phyloP scores from a whole-genome alignment of 2,113 vertebrate species.

The Cynocephalus volans region DNA sequence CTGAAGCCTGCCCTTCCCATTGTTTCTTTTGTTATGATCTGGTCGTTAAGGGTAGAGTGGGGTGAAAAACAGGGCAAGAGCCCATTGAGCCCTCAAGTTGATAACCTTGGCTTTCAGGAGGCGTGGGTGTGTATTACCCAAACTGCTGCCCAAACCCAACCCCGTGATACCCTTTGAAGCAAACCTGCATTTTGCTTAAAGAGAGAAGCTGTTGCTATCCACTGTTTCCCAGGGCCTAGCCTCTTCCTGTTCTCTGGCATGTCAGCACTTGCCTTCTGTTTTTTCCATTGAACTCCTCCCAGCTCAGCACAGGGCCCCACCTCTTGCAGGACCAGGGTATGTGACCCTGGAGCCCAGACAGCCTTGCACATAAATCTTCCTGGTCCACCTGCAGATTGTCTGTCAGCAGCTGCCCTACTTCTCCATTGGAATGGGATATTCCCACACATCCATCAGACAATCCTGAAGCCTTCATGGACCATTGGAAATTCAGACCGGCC shows the following conservation, averaged over 20 bases:
- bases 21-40: constrained; percentile 63
- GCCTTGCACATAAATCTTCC: constrained; percentile 75
- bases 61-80: constrained; percentile 73
- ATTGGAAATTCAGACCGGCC: neutral
- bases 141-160: neutral
- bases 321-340: constrained; percentile 61
- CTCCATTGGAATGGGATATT: constrained; percentile 15
- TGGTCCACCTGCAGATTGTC: constrained; percentile 78
- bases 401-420: constrained; percentile 68
- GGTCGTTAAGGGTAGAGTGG: constrained; percentile 68
- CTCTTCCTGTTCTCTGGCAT: constrained; percentile 2
- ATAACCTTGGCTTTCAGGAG: constrained; percentile 74
- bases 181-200: constrained; percentile 11
- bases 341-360: constrained; percentile 72
- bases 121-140: neutral
- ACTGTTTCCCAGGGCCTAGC: neutral
- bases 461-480: neutral
- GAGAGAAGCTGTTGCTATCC: neutral
- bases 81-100: constrained; percentile 47
- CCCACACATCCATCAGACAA: neutral
- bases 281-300: constrained; percentile 66
- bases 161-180: neutral
- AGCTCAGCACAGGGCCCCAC: constrained; percentile 56
- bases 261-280: constrained; percentile 74
- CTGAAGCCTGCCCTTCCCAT: neutral